A percentile compares a stretch with the other conserved stretches of the same genome.
Conservation (phyloP, 2,797 vertebrate species). For the Acomys russatus region DNA sequence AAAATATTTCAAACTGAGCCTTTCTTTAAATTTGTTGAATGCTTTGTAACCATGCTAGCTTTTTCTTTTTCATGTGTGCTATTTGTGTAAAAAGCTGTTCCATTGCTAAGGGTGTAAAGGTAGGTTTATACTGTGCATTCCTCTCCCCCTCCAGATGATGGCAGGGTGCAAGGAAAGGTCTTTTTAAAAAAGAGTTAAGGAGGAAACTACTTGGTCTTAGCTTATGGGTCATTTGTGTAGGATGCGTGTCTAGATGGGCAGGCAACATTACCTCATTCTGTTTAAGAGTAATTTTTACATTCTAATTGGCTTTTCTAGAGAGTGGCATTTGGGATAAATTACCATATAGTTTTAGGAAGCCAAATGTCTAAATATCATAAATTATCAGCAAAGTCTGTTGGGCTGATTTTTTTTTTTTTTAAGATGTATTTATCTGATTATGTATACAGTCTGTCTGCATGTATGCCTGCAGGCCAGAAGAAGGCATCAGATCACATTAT, state of each 20-base stretch:
- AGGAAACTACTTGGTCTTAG: neutral
- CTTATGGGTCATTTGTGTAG: neutral
- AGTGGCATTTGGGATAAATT: neutral
- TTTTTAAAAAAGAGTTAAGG: too few relatives aligned
- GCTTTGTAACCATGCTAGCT: neutral
- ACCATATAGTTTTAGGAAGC: neutral
- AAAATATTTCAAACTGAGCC: conserved; percentile 50
- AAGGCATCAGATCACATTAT: too few relatives aligned
- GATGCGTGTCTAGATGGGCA: neutral
- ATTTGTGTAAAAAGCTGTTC: neutral
- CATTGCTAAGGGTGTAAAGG: neutral
- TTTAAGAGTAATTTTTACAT: neutral
- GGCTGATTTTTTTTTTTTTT: neutral
- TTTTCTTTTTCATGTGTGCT: conserved; percentile 46
- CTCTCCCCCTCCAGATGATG: neutral
- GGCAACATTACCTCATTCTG: neutral
- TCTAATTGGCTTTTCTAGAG: neutral
- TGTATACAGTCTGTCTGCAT: too few relatives aligned
- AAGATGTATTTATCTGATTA: too few relatives aligned
- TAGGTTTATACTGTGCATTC: neutral
- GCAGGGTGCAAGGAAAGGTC: neutral
- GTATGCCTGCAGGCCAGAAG: too few relatives aligned
- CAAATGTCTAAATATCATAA: neutral
- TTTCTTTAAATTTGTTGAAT: conserved; percentile 57
- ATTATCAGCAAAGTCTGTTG: neutral